Evolutionary conservation across 2,888 invertebrate species (phyloP).

Genomic region (Tortricodes alternella): DNA sequence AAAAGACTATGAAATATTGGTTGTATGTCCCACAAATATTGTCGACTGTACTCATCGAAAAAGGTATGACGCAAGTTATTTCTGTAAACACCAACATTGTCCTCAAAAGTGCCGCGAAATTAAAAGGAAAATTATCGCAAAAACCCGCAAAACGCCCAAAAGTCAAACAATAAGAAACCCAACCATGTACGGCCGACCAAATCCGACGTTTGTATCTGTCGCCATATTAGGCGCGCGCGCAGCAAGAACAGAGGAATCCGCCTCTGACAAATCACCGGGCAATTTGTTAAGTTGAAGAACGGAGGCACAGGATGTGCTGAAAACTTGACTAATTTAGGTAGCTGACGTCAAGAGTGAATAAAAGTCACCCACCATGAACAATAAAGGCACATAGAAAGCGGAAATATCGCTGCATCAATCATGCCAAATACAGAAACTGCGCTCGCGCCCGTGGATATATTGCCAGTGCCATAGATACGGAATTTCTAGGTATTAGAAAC

Average conservation of each 20-base stretch:
- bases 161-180: conserved; percentile 58
- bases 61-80: neutral
- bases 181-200: conserved; percentile 59
- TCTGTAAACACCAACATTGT: neutral
- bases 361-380: neutral
- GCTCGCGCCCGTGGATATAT: neutral
- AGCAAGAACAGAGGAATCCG: conserved; percentile 65
- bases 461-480: neutral
- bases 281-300: conserved; percentile 63
- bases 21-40: too few species aligned
- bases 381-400: conserved; percentile 18
- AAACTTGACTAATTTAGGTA: conserved; percentile 21
- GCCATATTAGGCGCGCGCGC: conserved; percentile 69
- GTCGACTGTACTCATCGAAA: neutral
- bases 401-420: conserved; percentile 56
- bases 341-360: too few species aligned
- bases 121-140: conserved; percentile 18
- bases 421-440: conserved; percentile 51
- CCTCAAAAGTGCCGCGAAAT: conserved; percentile 23
- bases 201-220: conserved; percentile 52
- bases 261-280: conserved; percentile 76
- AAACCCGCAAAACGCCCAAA: conserved; percentile 24
- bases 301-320: conserved; percentile 37
- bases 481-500: neutral
- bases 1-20: too few species aligned